Conservation (phyloP, 2,888 invertebrate genomes). For the Stegana nigrithorax region DNA sequence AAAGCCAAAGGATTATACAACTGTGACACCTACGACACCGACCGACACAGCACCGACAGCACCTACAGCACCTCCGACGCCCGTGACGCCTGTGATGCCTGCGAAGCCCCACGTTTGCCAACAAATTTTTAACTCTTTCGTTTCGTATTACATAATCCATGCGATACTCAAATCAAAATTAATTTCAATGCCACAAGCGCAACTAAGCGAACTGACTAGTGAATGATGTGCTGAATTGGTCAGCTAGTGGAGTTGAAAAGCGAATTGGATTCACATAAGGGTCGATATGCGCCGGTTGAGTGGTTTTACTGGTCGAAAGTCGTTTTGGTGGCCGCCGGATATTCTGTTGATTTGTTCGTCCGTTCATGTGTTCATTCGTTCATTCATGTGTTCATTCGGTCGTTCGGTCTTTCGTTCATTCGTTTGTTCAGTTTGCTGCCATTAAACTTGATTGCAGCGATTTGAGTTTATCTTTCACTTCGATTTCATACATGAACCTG, state of each 20-base stretch:
- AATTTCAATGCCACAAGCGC: neutral
- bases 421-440: neutral
- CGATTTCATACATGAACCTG: constrained; percentile 2
- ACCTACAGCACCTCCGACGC: no score
- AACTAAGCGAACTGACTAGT: no score
- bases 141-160: neutral
- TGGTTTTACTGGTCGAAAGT: no score
- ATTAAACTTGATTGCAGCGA: constrained; percentile 10
- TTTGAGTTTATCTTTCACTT: neutral
- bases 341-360: neutral
- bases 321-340: neutral
- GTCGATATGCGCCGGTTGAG: no score
- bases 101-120: neutral
- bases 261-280: no score
- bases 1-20: no score
- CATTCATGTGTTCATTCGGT: neutral
- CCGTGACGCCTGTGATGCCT: no score
- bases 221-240: neutral
- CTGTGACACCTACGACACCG: neutral
- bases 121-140: neutral
- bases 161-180: constrained; percentile 10
- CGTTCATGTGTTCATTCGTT: neutral
- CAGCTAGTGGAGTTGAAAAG: neutral
- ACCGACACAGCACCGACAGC: no score
- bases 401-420: neutral